Evolutionary conservation across 2,888 invertebrate species (phyloP), one percentile per base, ranked within the genome.

Genomic region (Abscondita cerata): DNA sequence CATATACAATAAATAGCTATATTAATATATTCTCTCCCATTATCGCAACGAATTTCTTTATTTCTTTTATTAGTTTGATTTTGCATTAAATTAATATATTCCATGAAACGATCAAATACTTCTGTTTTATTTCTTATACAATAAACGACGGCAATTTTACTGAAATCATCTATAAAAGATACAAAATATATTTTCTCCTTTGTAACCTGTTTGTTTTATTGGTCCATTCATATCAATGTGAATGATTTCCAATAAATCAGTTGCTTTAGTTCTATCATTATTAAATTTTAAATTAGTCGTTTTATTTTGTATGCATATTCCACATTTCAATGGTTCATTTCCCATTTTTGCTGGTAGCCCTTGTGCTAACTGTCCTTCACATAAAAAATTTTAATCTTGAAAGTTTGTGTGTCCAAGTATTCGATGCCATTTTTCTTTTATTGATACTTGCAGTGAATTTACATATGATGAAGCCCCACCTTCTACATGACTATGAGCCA

Each of bases 401-500:
- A 72, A 72, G 63, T 70, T 71, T 19, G 69, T 62, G 61, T 72
- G 69, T 0, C 68, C 70, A 16, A 71, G 46, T 3, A 56, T 52
- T 9, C 66, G 48, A 61, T 72, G 71, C 68, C 66, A 70, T 57
- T 61, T 69, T 58, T 72, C 71, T 59, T 70, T 70, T 16, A 36
- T 44, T 34, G 48, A 20, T 20, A 55, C 31, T 8, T 59, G 13
- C 1, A 38, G 16, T 6, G 9, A 3, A 3, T 11, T 38, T 5
- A 13, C 9, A 13, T 38, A 38, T 3, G 38, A 38, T 13, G n/a
- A 3, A 5, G 13, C n/a, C 4, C 38, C 9, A 12, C 9, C 9
- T 5, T n/a, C 9, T 38, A 5, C 38, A 36, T 9, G 11, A 15
- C 4, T 3, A 5, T 5, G 2, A 16, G 11, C 15, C 13, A 13